A percentile compares a stretch with the other conserved stretches of the same genome.
phyloP scores from a whole-genome alignment of 2,797 vertebrate genomes.

The Hipposideros larvatus region DNA sequence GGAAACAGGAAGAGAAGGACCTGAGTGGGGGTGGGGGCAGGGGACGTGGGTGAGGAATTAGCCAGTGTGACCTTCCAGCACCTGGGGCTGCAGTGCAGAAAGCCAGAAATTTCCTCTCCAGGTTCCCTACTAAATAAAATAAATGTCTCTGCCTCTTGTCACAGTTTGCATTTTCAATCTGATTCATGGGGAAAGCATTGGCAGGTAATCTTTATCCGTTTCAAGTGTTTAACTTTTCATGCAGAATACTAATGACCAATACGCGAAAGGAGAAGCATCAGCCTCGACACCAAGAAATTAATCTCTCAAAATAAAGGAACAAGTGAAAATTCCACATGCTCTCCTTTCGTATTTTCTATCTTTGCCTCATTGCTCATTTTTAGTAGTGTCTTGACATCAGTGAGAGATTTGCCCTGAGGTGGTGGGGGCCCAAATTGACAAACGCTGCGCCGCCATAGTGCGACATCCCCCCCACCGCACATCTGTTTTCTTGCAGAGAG shows the following conservation, averaged over 20 bases:
- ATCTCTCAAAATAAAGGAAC: constrained; percentile 69
- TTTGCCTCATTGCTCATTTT: constrained; percentile 55
- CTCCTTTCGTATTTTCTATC: background rate
- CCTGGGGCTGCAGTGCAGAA: background rate
- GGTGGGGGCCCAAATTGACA: background rate
- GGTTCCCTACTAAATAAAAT: constrained; percentile 75
- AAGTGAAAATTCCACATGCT: constrained; percentile 45
- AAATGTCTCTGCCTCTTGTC: constrained; percentile 70
- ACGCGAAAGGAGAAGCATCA: constrained; percentile 60
- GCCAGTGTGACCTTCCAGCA: background rate
- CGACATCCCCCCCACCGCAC: background rate
- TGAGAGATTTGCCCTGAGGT: constrained; percentile 40
- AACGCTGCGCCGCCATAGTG: background rate
- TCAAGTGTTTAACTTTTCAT: constrained; percentile 78
- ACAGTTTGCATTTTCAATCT: constrained; percentile 77
- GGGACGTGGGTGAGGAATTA: background rate
- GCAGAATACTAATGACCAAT: constrained; percentile 70
- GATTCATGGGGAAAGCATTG: constrained; percentile 79
- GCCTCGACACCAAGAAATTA: constrained; percentile 66
- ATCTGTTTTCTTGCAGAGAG: background rate
- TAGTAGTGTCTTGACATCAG: constrained; percentile 48
- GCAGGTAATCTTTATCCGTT: constrained; percentile 80
- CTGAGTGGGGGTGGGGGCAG: fast-evolving
- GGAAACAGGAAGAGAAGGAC: background rate
- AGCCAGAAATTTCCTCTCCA: constrained; percentile 18